Evolutionary conservation across 2,113 vertebrate species (phyloP).

Genomic region (Oriolus oriolus): DNA sequence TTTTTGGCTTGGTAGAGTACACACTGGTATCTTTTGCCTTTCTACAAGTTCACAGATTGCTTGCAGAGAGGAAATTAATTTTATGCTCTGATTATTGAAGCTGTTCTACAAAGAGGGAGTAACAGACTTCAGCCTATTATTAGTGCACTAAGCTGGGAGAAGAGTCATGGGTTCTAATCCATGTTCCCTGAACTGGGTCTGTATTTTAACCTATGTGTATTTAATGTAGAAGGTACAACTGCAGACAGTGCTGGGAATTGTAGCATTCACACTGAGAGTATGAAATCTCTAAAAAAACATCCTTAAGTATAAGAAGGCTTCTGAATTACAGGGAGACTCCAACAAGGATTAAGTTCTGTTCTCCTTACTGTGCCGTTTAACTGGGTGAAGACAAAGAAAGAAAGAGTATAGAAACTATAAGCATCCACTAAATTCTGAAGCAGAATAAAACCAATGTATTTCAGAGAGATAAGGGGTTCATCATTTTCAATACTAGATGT

Average conservation of each 20-base stretch:
- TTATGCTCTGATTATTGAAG: slow-evolving; percentile 4
- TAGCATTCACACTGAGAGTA: background rate
- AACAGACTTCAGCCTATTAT: background rate
- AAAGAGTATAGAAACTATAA: background rate
- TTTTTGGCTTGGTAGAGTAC: background rate
- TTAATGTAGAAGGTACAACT: background rate
- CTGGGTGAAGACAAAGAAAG: background rate
- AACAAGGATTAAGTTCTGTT: background rate
- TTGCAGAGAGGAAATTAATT: background rate
- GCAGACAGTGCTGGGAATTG: background rate
- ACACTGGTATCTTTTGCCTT: background rate
- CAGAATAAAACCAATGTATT: background rate
- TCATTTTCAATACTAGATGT: background rate
- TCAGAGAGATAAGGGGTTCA: background rate
- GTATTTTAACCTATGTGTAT: background rate
- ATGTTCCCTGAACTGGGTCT: background rate
- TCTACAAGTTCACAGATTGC: background rate
- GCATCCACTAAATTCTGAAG: background rate
- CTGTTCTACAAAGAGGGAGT: background rate
- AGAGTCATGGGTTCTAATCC: background rate
- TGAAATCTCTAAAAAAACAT: background rate
- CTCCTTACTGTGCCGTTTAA: background rate
- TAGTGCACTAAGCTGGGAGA: background rate
- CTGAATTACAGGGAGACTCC: background rate
- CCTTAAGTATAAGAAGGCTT: background rate